These are phyloP conservation scores for Muscicapa adusta DNA, from an alignment of 2,113 vertebrate species.

Conservation along the genomic window DNA sequence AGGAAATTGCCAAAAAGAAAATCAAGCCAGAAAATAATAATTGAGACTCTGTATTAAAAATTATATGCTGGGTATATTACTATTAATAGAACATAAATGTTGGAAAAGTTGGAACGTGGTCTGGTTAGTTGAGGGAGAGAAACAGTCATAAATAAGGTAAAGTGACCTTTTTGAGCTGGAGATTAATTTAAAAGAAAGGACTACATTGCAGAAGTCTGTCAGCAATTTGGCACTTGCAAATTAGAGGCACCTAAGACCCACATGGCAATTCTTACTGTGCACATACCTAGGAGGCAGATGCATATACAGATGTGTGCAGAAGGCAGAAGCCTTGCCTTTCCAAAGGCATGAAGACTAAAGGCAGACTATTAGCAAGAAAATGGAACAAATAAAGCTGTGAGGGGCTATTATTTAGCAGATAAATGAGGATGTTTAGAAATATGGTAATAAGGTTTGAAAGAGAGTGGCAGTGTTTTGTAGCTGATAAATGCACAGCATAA, in stretches of 20 bases:
- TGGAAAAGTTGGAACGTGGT: not conserved
- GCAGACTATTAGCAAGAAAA: not conserved
- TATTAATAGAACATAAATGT: not conserved
- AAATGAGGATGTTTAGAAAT: not conserved
- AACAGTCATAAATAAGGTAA: not conserved
- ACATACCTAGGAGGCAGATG: fast-evolving
- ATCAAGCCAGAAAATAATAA: not conserved
- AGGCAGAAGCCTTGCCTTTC: not conserved
- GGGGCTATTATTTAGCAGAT: not conserved
- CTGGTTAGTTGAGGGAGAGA: not conserved
- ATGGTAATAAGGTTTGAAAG: not conserved
- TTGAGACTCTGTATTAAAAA: not conserved
- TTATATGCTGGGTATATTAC: not conserved
- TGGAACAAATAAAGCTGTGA: not conserved
- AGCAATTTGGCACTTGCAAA: not conserved
- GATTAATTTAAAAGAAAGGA: not conserved
- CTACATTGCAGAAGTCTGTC: not conserved
- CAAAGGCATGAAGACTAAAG: not conserved
- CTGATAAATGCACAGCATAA: not conserved
- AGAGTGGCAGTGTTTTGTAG: not conserved
- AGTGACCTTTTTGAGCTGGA: not conserved
- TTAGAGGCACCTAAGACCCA: not conserved
- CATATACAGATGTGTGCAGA: not conserved
- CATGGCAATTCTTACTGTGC: not conserved
- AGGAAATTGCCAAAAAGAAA: not conserved